Conservation (phyloP, 2,113 vertebrate species). For the Bombycilla garrulus region DNA sequence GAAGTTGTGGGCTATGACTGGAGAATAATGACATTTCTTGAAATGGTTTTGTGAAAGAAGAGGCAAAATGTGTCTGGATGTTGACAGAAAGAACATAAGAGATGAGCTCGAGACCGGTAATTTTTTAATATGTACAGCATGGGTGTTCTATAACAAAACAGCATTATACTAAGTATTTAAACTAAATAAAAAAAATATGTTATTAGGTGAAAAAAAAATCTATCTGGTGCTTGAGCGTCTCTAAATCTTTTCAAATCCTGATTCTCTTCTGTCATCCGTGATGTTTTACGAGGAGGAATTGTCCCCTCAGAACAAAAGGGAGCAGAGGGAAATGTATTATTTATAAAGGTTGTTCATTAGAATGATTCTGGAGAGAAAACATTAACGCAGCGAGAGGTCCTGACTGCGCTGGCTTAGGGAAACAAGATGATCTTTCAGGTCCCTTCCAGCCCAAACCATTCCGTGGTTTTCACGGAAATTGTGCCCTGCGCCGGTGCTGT, state of each 20-base stretch:
- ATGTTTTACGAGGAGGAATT: background rate
- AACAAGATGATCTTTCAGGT: accelerated
- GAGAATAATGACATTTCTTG: constrained; percentile 51
- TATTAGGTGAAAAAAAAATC: background rate
- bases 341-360: constrained; percentile 1
- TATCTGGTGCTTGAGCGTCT: background rate
- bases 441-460: background rate
- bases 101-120: constrained; percentile 45
- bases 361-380: constrained; percentile 32
- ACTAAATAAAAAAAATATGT: background rate
- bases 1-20: background rate
- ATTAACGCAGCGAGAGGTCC: constrained; percentile 4
- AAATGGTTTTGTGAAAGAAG: constrained; percentile 47
- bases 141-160: constrained; percentile 7
- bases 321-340: constrained; percentile 35
- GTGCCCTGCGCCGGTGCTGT: background rate
- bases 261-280: background rate
- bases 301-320: background rate
- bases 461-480: background rate
- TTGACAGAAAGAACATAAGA: constrained; percentile 25
- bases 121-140: constrained; percentile 31
- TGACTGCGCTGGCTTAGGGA: background rate
- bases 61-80: constrained; percentile 49
- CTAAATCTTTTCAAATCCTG: background rate
- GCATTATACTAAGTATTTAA: background rate